Conservation (phyloP, 2,113 vertebrate species). For the Amphilophus citrinellus region DNA sequence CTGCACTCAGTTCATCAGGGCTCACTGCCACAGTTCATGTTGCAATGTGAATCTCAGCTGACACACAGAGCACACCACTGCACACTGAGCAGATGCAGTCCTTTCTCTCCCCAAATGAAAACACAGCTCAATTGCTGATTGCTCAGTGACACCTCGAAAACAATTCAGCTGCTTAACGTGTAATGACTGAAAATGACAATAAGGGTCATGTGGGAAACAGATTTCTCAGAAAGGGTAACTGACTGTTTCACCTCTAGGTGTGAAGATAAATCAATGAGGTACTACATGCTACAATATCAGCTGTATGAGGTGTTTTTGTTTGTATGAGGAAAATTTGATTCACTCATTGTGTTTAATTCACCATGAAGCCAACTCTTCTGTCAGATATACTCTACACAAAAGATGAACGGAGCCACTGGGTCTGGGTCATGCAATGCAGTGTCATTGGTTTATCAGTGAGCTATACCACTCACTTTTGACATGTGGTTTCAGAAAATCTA, state of each 20-base stretch:
- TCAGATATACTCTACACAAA: neutral
- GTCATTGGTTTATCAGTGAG: neutral
- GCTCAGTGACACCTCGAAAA: conserved; percentile 16
- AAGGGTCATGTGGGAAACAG: neutral
- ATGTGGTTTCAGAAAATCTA: neutral
- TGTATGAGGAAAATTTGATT: neutral
- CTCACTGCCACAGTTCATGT: conserved; percentile 33
- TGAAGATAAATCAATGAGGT: neutral
- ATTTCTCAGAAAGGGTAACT: neutral
- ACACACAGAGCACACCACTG: conserved; percentile 52
- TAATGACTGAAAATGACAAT: neutral
- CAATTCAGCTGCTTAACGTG: conserved; percentile 11
- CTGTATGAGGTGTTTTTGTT: neutral
- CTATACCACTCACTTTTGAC: neutral
- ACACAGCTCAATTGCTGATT: conserved; percentile 32
- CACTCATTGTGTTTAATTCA: neutral
- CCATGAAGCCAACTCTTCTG: neutral
- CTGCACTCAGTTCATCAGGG: conserved; percentile 17
- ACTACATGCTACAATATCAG: neutral
- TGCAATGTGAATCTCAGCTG: conserved; percentile 43
- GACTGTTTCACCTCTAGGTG: neutral
- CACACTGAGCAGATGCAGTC: conserved; percentile 61
- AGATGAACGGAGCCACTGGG: neutral
- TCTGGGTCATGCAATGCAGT: neutral
- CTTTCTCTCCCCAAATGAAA: conserved; percentile 15